Evolutionary conservation across 2,797 vertebrate species (phyloP).

Genomic region (Dipus sagitta): DNA sequence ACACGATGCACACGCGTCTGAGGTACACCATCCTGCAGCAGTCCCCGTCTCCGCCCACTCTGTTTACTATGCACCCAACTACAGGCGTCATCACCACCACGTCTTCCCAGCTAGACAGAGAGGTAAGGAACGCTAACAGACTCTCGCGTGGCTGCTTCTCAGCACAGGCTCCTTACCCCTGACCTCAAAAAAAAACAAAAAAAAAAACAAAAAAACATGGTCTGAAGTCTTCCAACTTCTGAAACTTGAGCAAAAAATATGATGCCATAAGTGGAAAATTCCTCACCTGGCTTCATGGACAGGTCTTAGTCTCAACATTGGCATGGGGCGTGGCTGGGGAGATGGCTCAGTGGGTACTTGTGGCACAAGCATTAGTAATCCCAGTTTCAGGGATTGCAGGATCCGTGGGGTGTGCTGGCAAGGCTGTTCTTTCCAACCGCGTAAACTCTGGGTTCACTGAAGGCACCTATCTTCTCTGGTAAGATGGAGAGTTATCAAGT

Average conservation of each 20-base stretch:
- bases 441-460: too few species aligned
- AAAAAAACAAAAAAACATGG: background rate
- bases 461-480: too few species aligned
- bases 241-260: background rate
- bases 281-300: background rate
- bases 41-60: constrained; percentile 51
- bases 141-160: background rate
- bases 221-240: background rate
- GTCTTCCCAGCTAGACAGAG: constrained; percentile 90
- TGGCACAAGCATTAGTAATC: too few species aligned
- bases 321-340: background rate
- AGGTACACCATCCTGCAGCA: constrained; percentile 88
- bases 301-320: background rate
- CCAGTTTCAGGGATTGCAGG: too few species aligned
- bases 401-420: too few species aligned
- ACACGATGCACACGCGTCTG: constrained; percentile 87
- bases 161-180: background rate
- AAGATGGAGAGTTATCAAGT: too few species aligned
- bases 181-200: background rate
- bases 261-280: background rate
- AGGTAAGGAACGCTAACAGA: constrained; percentile 87
- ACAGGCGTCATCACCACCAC: constrained; percentile 89
- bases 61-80: constrained; percentile 88
- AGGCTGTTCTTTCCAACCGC: too few species aligned
- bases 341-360: too few species aligned